Conservation (phyloP, 2,888 invertebrate species). For the Ernsta delagoae region DNA sequence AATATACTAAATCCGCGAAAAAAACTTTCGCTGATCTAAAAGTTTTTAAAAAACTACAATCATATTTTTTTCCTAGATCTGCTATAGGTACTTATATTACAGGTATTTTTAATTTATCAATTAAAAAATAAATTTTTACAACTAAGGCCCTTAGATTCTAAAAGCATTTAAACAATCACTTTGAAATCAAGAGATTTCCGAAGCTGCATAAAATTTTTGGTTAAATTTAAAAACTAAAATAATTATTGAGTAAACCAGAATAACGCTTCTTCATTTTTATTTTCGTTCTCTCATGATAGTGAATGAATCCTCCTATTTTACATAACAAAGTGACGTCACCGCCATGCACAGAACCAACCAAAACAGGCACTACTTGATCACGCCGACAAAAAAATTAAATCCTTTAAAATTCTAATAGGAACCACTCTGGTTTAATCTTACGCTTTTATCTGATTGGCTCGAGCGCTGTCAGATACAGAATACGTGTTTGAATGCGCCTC, state of each 20-base stretch:
- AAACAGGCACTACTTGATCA: conserved; percentile 32
- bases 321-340: conserved; percentile 28
- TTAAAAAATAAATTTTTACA: too few relatives aligned
- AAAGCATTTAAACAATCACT: too few relatives aligned
- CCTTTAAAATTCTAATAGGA: conserved; percentile 71
- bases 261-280: background rate
- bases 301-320: conserved; percentile 11
- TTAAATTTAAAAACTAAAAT: too few relatives aligned
- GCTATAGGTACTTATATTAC: too few relatives aligned
- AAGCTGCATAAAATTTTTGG: too few relatives aligned
- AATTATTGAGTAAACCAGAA: too few relatives aligned
- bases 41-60: background rate
- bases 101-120: too few relatives aligned
- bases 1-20: background rate
- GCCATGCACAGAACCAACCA: conserved; percentile 9
- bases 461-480: conserved; percentile 77
- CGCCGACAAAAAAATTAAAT: conserved; percentile 51
- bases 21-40: background rate
- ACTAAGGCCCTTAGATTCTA: too few relatives aligned
- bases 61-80: too few relatives aligned
- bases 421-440: conserved; percentile 68
- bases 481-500: conserved; percentile 72
- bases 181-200: too few relatives aligned
- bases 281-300: conserved; percentile 1
- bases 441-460: conserved; percentile 75